Evolutionary conservation across 2,888 invertebrate genomes (phyloP).

Genomic region (Drosophila seclusa): DNA sequence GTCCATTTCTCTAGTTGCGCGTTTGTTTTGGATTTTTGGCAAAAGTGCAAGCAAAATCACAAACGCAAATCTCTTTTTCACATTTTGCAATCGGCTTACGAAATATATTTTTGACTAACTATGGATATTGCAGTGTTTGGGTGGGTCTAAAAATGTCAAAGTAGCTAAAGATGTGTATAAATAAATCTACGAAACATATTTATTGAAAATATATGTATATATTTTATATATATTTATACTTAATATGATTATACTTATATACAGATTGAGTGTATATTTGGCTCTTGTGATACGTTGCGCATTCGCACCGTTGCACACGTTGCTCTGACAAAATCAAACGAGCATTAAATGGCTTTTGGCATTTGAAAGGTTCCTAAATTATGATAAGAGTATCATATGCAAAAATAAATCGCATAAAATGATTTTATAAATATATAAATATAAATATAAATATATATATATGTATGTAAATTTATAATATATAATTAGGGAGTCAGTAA

Average conservation of each 20-base stretch:
- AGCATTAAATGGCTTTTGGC: conserved; percentile 20
- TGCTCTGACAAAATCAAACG: conserved; percentile 9
- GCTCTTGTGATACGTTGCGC: conserved; percentile 31
- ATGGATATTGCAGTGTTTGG: neutral
- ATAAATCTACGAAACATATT: neutral
- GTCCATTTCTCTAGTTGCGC: conserved; percentile 27
- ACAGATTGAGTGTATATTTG: conserved; percentile 14
- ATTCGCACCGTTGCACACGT: conserved; percentile 57
- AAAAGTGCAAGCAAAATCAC: conserved; percentile 18
- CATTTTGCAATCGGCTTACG: conserved; percentile 41
- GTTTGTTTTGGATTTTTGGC: conserved; percentile 34
- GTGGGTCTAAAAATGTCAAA: neutral
- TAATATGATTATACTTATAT: conserved; percentile 1
- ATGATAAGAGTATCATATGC: conserved; percentile 13
- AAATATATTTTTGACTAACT: conserved; percentile 23
- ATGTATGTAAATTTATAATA: neutral
- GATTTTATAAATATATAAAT: neutral
- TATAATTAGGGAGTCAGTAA: neutral
- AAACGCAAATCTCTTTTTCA: conserved; percentile 33
- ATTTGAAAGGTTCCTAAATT: conserved; percentile 12
- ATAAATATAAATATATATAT: neutral
- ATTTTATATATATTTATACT: neutral
- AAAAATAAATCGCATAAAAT: neutral
- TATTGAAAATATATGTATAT: neutral
- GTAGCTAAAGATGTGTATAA: neutral